These are phyloP conservation scores for Stomatorhinus walkeri DNA, from an alignment of 2,797 vertebrate genomes.

Conservation along the genomic window DNA sequence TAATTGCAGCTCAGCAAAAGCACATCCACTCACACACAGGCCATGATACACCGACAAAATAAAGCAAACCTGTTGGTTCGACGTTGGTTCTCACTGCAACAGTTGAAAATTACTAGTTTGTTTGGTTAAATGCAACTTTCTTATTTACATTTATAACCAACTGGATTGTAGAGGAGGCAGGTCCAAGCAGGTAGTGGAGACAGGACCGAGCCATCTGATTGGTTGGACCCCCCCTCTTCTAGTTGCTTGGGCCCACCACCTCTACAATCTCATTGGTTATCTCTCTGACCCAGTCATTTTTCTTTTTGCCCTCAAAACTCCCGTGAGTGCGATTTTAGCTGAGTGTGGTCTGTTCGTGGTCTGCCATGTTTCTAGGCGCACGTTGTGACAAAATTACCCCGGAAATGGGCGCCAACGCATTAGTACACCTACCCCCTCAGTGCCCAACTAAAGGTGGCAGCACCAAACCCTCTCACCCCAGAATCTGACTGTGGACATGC, in stretches of 20 bases:
- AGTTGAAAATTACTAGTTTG: background rate
- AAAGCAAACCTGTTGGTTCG: background rate
- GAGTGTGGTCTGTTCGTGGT: background rate
- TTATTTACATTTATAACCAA: background rate
- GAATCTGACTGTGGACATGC: background rate
- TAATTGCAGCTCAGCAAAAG: background rate
- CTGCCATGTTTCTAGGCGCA: background rate
- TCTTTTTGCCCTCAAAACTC: background rate
- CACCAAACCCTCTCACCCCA: background rate
- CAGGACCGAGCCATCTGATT: no score
- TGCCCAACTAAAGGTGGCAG: background rate
- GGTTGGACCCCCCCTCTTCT: background rate
- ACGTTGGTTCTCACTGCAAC: background rate
- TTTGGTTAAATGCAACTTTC: background rate
- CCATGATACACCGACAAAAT: background rate
- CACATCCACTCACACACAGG: background rate
- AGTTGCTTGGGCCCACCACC: background rate
- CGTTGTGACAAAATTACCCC: background rate
- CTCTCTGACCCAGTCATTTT: background rate
- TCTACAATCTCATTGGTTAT: background rate
- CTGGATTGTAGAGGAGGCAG: background rate
- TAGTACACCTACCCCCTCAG: background rate
- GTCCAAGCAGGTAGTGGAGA: background rate
- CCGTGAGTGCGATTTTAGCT: background rate
- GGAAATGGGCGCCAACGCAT: background rate